phyloP scores from a whole-genome alignment of 2,888 invertebrate genomes.

The Oscheius myriophilus region DNA sequence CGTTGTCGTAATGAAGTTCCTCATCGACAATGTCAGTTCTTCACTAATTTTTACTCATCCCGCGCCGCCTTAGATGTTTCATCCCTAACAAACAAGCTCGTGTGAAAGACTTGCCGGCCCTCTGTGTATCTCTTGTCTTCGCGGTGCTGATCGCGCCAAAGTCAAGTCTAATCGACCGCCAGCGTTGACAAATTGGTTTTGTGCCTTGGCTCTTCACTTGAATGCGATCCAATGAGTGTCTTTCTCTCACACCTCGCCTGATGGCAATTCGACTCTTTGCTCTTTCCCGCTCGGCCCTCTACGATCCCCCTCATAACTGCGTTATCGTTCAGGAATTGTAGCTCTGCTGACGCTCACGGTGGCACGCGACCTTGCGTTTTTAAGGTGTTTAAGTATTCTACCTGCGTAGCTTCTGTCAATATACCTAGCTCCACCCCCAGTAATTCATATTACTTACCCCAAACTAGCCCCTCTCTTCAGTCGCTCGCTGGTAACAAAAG shows the following conservation, averaged over 20 bases:
- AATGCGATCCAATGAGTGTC: slow-evolving; percentile 18
- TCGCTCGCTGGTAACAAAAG: too few species aligned
- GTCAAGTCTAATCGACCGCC: slow-evolving; percentile 26
- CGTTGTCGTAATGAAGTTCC: too few species aligned
- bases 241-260: slow-evolving; percentile 11
- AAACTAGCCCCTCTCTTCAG: too few species aligned
- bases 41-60: too few species aligned
- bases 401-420: too few species aligned
- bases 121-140: too few species aligned
- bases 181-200: slow-evolving; percentile 30
- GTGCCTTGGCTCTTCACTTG: slow-evolving; percentile 23
- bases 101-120: too few species aligned
- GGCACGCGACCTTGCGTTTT: slow-evolving; percentile 8
- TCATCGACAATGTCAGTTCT: too few species aligned
- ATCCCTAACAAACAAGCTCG: too few species aligned
- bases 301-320: slow-evolving; percentile 1
- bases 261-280: slow-evolving; percentile 24
- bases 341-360: not conserved
- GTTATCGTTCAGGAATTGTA: not conserved
- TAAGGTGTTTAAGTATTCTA: not conserved
- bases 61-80: too few species aligned
- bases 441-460: too few species aligned
- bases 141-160: not conserved
- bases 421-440: too few species aligned
- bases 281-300: slow-evolving; percentile 1